These are phyloP conservation scores for Ctenosaura bakeri DNA, from an alignment of 2,797 vertebrate species.

Conservation along the genomic window DNA sequence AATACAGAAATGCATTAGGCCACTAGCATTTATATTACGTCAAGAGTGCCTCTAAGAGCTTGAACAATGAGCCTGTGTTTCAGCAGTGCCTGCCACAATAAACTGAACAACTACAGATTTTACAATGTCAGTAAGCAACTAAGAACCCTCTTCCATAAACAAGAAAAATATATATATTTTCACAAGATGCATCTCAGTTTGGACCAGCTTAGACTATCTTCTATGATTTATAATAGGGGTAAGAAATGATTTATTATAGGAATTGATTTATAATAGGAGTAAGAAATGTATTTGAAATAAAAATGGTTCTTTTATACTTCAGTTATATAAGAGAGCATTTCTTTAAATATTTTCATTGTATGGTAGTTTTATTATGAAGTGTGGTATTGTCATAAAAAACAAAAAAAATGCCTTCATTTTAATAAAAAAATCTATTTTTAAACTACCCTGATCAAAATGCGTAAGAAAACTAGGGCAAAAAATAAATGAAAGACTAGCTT, in stretches of 20 bases:
- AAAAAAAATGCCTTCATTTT: not conserved
- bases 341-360: constrained; percentile 3
- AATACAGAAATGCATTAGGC: not conserved
- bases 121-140: not conserved
- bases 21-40: constrained; percentile 10
- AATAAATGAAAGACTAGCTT: not conserved
- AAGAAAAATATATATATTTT: not conserved
- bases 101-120: not conserved
- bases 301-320: rapidly evolving
- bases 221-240: not conserved
- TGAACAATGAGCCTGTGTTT: constrained; percentile 19
- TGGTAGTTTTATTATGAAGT: not conserved
- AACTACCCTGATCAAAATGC: not conserved
- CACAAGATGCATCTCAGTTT: not conserved
- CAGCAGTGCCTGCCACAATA: constrained; percentile 18
- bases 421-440: not conserved
- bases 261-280: too few relatives aligned
- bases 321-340: not conserved
- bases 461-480: not conserved
- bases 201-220: not conserved
- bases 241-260: too few relatives aligned
- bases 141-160: not conserved
- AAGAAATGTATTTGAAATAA: rapidly evolving
- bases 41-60: constrained; percentile 10
- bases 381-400: not conserved